phyloP scores from a whole-genome alignment of 2,797 vertebrate genomes.

The Brotula barbata region DNA sequence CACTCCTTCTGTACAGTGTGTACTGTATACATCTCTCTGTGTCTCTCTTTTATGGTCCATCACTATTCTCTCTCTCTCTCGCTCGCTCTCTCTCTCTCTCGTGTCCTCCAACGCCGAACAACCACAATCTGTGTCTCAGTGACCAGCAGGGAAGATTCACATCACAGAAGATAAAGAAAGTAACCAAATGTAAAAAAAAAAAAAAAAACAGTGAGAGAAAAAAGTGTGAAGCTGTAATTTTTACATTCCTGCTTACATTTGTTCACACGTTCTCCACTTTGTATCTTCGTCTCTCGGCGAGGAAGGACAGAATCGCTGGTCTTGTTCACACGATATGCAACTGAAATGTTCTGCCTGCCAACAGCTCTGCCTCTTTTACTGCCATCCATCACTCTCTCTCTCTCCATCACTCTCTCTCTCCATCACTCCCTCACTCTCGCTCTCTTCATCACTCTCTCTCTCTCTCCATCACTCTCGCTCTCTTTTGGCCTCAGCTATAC shows the following conservation, averaged over 20 bases:
- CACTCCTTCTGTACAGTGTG: no score
- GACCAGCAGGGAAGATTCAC: neutral
- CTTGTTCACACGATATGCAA: constrained; percentile 8
- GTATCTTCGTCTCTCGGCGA: neutral
- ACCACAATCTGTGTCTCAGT: no score
- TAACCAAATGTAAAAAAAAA: neutral
- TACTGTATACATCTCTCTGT: no score
- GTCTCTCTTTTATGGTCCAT: no score
- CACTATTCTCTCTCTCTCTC: neutral
- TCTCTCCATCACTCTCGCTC: constrained; percentile 60
- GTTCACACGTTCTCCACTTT: neutral
- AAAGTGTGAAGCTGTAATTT: constrained; percentile 1
- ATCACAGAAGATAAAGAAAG: neutral
- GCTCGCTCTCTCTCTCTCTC: constrained; percentile 3
- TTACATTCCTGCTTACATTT: constrained; percentile 2
- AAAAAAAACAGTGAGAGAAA: neutral
- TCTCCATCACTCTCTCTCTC: constrained; percentile 41
- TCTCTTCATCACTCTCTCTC: constrained; percentile 39
- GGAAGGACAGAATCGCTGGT: neutral
- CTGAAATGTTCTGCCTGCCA: constrained; percentile 22
- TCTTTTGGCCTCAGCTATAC: constrained; percentile 41
- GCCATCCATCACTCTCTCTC: constrained; percentile 60
- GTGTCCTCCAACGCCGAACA: neutral
- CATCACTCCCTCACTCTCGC: constrained; percentile 58
- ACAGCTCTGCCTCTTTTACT: constrained; percentile 49